A percentile compares a stretch with the other conserved stretches of the same genome.
Conservation (phyloP, 1,140 invertebrate species). For the Parasteatoda tepidariorum region DNA sequence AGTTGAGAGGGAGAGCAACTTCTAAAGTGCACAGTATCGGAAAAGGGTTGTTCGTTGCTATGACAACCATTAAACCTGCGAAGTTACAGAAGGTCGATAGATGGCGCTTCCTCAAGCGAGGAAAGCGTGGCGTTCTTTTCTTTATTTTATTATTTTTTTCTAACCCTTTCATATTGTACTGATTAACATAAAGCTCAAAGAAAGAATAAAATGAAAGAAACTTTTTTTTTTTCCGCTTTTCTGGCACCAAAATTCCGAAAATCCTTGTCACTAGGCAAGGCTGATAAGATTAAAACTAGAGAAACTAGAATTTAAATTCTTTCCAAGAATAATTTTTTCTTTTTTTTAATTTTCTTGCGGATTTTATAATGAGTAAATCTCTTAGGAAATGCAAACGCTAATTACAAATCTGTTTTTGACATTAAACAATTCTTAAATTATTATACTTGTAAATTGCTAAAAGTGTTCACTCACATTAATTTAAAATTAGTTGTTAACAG, state of each 20-base stretch:
- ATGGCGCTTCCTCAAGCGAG: constrained; percentile 40
- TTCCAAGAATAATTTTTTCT: not conserved
- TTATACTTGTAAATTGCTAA: not conserved
- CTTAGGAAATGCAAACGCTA: not conserved
- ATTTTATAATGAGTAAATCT: not conserved
- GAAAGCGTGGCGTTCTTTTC: constrained; percentile 21
- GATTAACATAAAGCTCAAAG: constrained; percentile 51
- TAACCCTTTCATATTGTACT: constrained; percentile 32
- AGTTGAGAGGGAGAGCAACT: constrained; percentile 21
- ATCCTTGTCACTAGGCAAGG: not conserved
- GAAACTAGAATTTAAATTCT: not conserved
- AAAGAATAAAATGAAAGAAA: constrained; percentile 42
- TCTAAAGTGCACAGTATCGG: constrained; percentile 38
- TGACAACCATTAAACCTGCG: constrained; percentile 42
- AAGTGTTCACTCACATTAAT: too few relatives aligned
- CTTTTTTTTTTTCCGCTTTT: constrained; percentile 12
- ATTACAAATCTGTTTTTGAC: not conserved
- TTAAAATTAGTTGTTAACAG: too few relatives aligned
- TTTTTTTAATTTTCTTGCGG: not conserved
- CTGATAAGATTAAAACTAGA: not conserved
- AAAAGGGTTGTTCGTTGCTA: constrained; percentile 56
- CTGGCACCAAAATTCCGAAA: not conserved
- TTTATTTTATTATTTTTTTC: constrained; percentile 31
- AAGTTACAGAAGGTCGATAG: constrained; percentile 53
- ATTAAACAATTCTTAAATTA: not conserved